phyloP scores from a whole-genome alignment of 2,113 vertebrate genomes.

The Motacilla tschutschensis region DNA sequence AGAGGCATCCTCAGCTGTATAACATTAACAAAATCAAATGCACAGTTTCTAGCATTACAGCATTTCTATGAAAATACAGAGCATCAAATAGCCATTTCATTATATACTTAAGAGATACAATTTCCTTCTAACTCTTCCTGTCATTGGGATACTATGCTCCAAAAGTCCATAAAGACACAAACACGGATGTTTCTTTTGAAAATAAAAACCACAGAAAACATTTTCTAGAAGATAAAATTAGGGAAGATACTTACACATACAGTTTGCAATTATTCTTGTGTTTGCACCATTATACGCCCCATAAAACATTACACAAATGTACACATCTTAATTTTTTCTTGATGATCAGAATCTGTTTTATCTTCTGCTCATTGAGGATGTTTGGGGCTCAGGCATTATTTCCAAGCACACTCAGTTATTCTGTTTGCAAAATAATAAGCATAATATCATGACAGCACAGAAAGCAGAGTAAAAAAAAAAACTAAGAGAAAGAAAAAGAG shows the following conservation, averaged over 20 bases:
- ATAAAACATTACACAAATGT: background rate
- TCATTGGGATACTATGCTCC: background rate
- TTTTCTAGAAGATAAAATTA: slow-evolving; percentile 45
- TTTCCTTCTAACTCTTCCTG: slow-evolving; percentile 15
- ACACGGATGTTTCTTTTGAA: background rate
- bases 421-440: slow-evolving; percentile 54
- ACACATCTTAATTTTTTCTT: background rate
- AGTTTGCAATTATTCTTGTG: slow-evolving; percentile 66
- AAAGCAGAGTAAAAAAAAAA: slow-evolving; percentile 10
- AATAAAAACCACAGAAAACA: slow-evolving; percentile 32
- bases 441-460: slow-evolving; percentile 38
- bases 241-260: slow-evolving; percentile 76
- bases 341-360: slow-evolving; percentile 52
- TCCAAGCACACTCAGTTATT: slow-evolving; percentile 46
- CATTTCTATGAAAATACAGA: slow-evolving; percentile 40
- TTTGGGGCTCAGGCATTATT: slow-evolving; percentile 50
- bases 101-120: slow-evolving; percentile 42
- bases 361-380: slow-evolving; percentile 68
- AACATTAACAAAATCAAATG: slow-evolving; percentile 58
- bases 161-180: slow-evolving; percentile 34
- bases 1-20: slow-evolving; percentile 58
- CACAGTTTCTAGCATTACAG: background rate
- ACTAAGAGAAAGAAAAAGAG: slow-evolving; percentile 55
- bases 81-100: slow-evolving; percentile 30
- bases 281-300: slow-evolving; percentile 54